Evolutionary conservation across 2,888 invertebrate genomes (phyloP).

Genomic region (Pristionchus maxplancki): DNA sequence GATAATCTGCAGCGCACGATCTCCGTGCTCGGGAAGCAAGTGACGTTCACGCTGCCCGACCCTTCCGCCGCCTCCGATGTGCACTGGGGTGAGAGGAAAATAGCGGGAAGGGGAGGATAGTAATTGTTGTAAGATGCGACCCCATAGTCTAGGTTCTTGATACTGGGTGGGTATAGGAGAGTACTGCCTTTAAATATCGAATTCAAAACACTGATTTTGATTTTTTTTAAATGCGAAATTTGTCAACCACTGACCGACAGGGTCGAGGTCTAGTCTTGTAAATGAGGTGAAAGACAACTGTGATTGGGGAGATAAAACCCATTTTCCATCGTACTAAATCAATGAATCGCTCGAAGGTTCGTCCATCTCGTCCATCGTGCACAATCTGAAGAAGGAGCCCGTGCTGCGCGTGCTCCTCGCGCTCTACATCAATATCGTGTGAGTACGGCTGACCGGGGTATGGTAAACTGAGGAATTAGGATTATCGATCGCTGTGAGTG

Average conservation of each 20-base stretch:
- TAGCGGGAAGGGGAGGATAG: too few species aligned
- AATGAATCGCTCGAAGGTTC: too few species aligned
- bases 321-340: too few species aligned
- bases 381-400: slow-evolving; percentile 42
- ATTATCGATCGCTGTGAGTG: too few species aligned
- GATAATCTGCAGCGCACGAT: slow-evolving; percentile 22
- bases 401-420: slow-evolving; percentile 24
- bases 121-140: too few species aligned
- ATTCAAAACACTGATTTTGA: too few species aligned
- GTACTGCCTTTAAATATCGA: too few species aligned
- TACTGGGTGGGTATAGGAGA: too few species aligned
- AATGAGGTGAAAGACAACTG: background rate
- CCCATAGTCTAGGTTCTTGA: too few species aligned
- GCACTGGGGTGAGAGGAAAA: slow-evolving; percentile 31
- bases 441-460: background rate
- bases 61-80: background rate
- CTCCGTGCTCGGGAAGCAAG: slow-evolving; percentile 30
- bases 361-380: slow-evolving; percentile 42
- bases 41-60: slow-evolving; percentile 38
- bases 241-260: background rate
- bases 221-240: background rate
- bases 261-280: background rate
- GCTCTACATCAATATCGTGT: slow-evolving; percentile 40
- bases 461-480: too few species aligned
- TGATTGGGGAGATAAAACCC: background rate